phyloP scores from a whole-genome alignment of 2,888 invertebrate genomes.

The Troglohyphantes excavatus region DNA sequence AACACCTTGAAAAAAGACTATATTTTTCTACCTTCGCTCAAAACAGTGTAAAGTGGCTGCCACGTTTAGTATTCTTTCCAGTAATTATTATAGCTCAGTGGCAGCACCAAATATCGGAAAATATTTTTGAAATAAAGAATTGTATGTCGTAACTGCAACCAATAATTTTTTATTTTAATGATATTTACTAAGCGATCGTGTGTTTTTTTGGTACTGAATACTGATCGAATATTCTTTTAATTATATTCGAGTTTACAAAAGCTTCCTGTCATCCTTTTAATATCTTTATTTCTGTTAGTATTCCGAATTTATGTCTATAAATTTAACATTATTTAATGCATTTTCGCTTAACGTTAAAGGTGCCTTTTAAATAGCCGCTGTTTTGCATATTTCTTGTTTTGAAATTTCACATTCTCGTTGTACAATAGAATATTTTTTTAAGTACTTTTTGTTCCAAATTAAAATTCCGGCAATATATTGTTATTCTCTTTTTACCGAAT shows the following conservation, averaged over 20 bases:
- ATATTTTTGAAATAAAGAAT: too few species aligned
- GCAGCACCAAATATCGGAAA: too few species aligned
- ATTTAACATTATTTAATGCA: not conserved
- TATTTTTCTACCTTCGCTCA: too few species aligned
- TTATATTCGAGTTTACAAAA: constrained; percentile 11
- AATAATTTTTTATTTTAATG: constrained; percentile 45
- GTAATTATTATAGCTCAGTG: too few species aligned
- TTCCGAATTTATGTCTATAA: not conserved
- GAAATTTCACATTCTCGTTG: not conserved
- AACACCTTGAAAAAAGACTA: too few species aligned
- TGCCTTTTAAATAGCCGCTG: constrained; percentile 39
- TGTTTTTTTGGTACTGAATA: not conserved
- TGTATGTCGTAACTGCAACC: constrained; percentile 11
- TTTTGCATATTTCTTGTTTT: not conserved
- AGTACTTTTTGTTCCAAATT: not conserved
- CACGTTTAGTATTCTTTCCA: too few species aligned
- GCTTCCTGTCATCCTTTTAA: not conserved
- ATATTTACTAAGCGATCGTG: constrained; percentile 62
- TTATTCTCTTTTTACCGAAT: too few species aligned
- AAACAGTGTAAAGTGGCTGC: too few species aligned
- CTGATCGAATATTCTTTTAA: not conserved
- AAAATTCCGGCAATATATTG: too few species aligned
- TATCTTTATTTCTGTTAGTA: constrained; percentile 9
- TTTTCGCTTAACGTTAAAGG: constrained; percentile 22
- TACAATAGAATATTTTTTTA: not conserved